Percentiles rank a stretch among this genome's conserved stretches.
These are phyloP conservation scores for Diadophis punctatus DNA, from an alignment of 2,113 vertebrate genomes.

Conservation along the genomic window DNA sequence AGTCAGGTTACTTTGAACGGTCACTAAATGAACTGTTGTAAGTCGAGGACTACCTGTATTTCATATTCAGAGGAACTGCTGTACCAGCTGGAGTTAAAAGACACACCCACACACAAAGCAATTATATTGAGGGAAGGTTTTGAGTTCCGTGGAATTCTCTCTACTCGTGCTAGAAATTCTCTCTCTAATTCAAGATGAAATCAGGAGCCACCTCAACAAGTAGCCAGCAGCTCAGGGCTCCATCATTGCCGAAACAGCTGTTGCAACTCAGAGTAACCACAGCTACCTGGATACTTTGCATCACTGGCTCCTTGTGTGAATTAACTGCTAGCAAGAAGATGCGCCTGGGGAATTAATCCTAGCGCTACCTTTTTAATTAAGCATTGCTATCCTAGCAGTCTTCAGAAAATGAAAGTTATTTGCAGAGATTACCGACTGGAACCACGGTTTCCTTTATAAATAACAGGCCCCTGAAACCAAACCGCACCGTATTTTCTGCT, in stretches of 20 bases:
- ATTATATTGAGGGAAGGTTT: not conserved
- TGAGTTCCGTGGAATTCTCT: not conserved
- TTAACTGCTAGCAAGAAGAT: not conserved
- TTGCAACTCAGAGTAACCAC: not conserved
- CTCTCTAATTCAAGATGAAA: not conserved
- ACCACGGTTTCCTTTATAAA: not conserved
- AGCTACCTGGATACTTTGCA: not conserved
- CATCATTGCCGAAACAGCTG: not conserved
- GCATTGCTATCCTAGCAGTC: not conserved
- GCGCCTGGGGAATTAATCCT: not conserved
- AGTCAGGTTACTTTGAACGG: not conserved
- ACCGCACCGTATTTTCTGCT: not conserved
- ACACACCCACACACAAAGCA: not conserved
- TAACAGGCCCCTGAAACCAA: not conserved
- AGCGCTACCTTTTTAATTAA: not conserved
- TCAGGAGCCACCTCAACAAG: not conserved
- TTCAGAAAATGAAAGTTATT: not conserved
- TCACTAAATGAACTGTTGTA: not conserved
- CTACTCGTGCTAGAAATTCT: not conserved
- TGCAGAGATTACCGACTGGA: not conserved
- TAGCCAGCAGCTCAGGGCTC: not conserved
- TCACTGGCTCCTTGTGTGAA: not conserved
- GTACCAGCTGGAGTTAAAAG: not conserved
- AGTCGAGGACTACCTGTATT: not conserved
- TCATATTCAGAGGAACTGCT: not conserved